Conservation (phyloP, 2,797 vertebrate species). For the Danio kyathit region DNA sequence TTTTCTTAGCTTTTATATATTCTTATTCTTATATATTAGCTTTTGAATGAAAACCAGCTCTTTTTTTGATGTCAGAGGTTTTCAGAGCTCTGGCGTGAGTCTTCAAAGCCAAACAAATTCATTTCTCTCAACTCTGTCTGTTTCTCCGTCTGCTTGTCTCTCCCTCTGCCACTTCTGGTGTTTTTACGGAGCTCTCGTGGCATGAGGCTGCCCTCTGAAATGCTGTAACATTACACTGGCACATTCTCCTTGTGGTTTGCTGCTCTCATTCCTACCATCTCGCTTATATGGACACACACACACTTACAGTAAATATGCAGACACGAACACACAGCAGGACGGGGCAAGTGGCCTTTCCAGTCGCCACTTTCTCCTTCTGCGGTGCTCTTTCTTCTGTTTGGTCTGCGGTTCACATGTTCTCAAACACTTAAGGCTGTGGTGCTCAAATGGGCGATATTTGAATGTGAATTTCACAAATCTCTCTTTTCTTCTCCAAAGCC, state of each 20-base stretch:
- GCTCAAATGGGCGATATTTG: background rate
- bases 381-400: background rate
- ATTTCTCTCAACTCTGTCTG: slow-evolving; percentile 39
- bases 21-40: background rate
- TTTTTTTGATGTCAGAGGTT: background rate
- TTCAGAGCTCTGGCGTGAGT: background rate
- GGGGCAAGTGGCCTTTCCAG: slow-evolving; percentile 31
- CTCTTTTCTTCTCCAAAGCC: background rate
- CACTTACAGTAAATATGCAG: slow-evolving; percentile 28
- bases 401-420: background rate
- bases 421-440: background rate
- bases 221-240: slow-evolving; percentile 66
- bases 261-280: slow-evolving; percentile 47
- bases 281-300: slow-evolving; percentile 50
- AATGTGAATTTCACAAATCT: background rate
- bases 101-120: slow-evolving; percentile 23
- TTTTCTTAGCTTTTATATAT: too few relatives aligned
- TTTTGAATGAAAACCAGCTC: slow-evolving; percentile 1
- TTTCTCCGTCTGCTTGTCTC: slow-evolving; percentile 22
- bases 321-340: slow-evolving; percentile 36
- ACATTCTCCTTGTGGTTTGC: slow-evolving; percentile 65
- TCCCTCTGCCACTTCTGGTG: slow-evolving; percentile 47
- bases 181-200: slow-evolving; percentile 44
- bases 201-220: slow-evolving; percentile 60
- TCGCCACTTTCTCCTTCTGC: slow-evolving; percentile 10